phyloP scores from a whole-genome alignment of 2,113 vertebrate species.

The Crypturellus undulatus region DNA sequence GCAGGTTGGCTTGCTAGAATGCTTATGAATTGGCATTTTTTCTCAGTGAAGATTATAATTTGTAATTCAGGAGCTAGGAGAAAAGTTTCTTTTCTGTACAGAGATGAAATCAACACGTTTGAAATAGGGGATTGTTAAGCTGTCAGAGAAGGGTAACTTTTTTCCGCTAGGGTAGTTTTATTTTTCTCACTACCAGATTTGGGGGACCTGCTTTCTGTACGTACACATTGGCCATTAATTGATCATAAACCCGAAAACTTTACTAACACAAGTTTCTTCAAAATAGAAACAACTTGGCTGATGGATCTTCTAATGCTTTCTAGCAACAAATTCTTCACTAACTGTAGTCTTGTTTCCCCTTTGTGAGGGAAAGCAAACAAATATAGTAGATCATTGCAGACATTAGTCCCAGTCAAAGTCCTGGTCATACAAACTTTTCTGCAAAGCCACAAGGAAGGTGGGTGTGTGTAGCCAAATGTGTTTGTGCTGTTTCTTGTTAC shows the following conservation, averaged over 20 bases:
- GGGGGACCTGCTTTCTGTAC: neutral
- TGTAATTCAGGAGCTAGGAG: neutral
- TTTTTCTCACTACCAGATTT: neutral
- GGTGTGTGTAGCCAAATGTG: neutral
- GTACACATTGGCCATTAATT: rapidly evolving
- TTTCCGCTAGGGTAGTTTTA: neutral
- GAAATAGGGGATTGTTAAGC: neutral
- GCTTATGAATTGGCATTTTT: neutral
- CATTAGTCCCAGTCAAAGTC: neutral
- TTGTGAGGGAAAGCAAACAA: neutral
- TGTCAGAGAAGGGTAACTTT: neutral
- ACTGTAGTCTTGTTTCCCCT: neutral
- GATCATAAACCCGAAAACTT: neutral
- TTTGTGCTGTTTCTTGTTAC: neutral
- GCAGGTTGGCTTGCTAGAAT: neutral
- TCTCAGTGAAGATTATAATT: neutral
- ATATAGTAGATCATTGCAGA: neutral
- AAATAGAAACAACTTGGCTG: neutral
- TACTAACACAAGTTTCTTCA: neutral
- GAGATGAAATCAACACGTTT: neutral
- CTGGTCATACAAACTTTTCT: neutral
- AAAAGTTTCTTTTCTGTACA: neutral
- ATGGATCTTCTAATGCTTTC: neutral
- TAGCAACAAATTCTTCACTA: neutral
- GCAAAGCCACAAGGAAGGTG: neutral